phyloP scores from a whole-genome alignment of 1,140 invertebrate species.

The Zaprionus vittiger region DNA sequence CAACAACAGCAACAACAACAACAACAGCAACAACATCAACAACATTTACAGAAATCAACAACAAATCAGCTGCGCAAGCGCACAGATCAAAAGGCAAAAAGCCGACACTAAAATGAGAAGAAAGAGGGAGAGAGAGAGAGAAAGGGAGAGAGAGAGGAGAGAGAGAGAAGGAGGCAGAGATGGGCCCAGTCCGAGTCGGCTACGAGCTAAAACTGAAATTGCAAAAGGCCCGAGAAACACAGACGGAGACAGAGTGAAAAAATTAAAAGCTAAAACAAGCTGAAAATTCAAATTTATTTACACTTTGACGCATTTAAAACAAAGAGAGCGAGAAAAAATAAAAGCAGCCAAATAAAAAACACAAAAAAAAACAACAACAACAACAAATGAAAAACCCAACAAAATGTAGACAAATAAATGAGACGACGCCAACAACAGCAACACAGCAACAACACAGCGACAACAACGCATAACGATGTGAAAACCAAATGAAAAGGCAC shows the following conservation, averaged over 20 bases:
- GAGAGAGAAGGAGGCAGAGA: slow-evolving; percentile 10
- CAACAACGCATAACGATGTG: slow-evolving; percentile 77
- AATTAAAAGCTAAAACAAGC: slow-evolving; percentile 81
- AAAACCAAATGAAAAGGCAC: slow-evolving; percentile 78
- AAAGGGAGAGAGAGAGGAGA: slow-evolving; percentile 1
- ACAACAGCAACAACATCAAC: slow-evolving; percentile 64
- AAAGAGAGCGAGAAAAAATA: slow-evolving; percentile 64
- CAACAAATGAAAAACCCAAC: slow-evolving; percentile 42
- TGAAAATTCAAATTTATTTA: slow-evolving; percentile 83
- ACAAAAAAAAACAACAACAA: slow-evolving; percentile 50
- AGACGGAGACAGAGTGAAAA: slow-evolving; percentile 18
- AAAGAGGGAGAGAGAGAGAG: slow-evolving; percentile 2
- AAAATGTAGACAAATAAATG: slow-evolving; percentile 79
- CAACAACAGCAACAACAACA: slow-evolving; percentile 63
- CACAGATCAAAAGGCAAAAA: slow-evolving; percentile 73
- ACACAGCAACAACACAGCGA: slow-evolving; percentile 51
- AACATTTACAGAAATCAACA: slow-evolving; percentile 48
- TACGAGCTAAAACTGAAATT: slow-evolving; percentile 26
- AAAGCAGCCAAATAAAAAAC: slow-evolving; percentile 32
- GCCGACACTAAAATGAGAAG: slow-evolving; percentile 46
- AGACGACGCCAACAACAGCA: slow-evolving; percentile 61
- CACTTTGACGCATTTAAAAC: slow-evolving; percentile 82
- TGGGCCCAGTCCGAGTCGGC: slow-evolving; percentile 15
- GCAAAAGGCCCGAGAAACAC: slow-evolving; percentile 29
- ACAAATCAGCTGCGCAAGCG: slow-evolving; percentile 81